These are phyloP conservation scores for Podarcis siculus DNA, from an alignment of 2,797 vertebrate species.

Conservation along the genomic window DNA sequence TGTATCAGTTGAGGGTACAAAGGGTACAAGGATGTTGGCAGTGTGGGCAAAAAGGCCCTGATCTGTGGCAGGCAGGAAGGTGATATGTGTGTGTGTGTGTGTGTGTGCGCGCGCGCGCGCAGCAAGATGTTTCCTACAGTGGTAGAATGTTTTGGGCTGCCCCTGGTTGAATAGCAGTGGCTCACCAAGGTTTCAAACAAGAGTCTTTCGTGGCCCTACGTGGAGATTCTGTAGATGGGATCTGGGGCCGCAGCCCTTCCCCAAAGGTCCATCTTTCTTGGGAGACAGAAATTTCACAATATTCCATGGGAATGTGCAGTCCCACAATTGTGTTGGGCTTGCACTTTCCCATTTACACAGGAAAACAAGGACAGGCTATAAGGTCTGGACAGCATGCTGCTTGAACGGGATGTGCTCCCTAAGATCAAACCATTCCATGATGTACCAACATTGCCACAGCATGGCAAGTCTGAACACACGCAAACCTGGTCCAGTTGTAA, in stretches of 20 bases:
- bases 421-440: too few relatives aligned
- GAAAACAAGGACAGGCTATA: background rate
- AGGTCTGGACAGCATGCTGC: background rate
- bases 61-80: too few relatives aligned
- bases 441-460: background rate
- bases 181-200: background rate
- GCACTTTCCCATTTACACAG: background rate
- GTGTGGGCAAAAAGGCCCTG: too few relatives aligned
- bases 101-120: too few relatives aligned
- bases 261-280: background rate
- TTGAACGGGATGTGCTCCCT: background rate
- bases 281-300: background rate
- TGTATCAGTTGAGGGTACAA: too few relatives aligned
- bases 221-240: background rate
- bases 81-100: too few relatives aligned
- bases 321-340: background rate
- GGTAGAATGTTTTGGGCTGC: too few relatives aligned
- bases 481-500: background rate
- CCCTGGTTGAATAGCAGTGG: too few relatives aligned
- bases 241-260: background rate
- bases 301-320: background rate
- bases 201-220: background rate
- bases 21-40: too few relatives aligned
- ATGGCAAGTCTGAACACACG: background rate
- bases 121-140: too few relatives aligned